phyloP scores from a whole-genome alignment of 2,797 vertebrate genomes.

The Orestias chungarensis region DNA sequence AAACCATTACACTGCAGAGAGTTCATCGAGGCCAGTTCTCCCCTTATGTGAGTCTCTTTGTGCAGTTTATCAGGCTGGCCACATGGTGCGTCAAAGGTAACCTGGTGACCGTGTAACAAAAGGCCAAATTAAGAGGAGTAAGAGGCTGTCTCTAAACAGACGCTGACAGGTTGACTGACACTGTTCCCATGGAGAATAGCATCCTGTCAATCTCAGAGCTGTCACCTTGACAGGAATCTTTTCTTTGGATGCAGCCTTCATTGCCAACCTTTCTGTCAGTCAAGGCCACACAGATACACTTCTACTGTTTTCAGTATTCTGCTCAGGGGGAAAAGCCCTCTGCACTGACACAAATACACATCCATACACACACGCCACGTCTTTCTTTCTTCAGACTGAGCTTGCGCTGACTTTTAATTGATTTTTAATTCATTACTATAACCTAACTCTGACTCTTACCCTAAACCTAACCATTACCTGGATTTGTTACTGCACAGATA shows the following conservation, averaged over 20 bases:
- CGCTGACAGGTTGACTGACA: constrained; percentile 77
- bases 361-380: constrained; percentile 7
- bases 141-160: constrained; percentile 68
- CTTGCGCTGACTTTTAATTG: background rate
- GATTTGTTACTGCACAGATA: constrained; percentile 6
- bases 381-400: background rate
- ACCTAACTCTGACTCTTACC: background rate
- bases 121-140: constrained; percentile 81
- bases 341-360: constrained; percentile 32
- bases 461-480: background rate
- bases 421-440: background rate
- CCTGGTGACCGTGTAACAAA: constrained; percentile 78
- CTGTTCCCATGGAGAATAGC: constrained; percentile 71
- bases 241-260: constrained; percentile 73
- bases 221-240: constrained; percentile 78
- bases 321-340: constrained; percentile 40
- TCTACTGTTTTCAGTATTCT: constrained; percentile 52
- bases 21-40: constrained; percentile 61
- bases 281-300: constrained; percentile 61
- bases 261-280: constrained; percentile 74
- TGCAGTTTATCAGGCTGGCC: constrained; percentile 74
- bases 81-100: constrained; percentile 72
- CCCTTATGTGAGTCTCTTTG: constrained; percentile 60
- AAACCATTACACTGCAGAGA: constrained; percentile 50
- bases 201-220: constrained; percentile 77